Evolutionary conservation across 2,888 invertebrate species (phyloP), one percentile per base, ranked within the genome.

Genomic region (Cetonia aurata): DNA sequence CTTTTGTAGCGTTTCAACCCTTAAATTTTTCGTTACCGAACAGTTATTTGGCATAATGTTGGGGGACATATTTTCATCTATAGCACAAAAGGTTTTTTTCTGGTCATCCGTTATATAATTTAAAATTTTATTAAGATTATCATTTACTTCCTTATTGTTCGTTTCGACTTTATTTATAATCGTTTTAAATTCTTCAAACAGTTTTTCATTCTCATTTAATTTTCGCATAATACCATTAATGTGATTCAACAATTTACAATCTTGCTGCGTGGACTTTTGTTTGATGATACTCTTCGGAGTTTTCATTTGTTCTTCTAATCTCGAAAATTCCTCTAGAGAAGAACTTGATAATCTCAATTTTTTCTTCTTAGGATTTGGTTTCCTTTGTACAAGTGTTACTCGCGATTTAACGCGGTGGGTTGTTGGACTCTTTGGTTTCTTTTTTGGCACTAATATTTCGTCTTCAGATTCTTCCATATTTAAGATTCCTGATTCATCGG

Each of bases 271-370:
- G 3, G 15, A 15, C 33, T 48, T 48, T 4, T 9, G 8, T 48
- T 46, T 48, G 9, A 15, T 62, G 33, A 42, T 13, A 48, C 50
- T 48, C 33, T 31, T 60, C 1, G 62, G 62, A 15, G 62, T 50
- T 31, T 62, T 62, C 31, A n/a, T 9, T 15, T 62, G 33, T 62
- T 33, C 13, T 12, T 62, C 62, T 3, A 48, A 15, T 33, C 48
- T 62, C 10, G 33, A 15, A 62, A 62, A 62, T 31, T 62, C 62
- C 4, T 62, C 62, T 6, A 62, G 31, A 3, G 62, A 62, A 3
- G 48, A 48, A 4, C 0, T 10, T 25, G 60, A 60, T 4, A 48
- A 31, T 10, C 33, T 6, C 6, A 15, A 60, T 41, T 41, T 6
- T n/a, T n/a, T n/a, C n/a, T n/a, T n/a, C n/a, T n/a, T n/a, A 6